phyloP scores from a whole-genome alignment of 2,888 invertebrate species.

The Ectemnius cavifrons region DNA sequence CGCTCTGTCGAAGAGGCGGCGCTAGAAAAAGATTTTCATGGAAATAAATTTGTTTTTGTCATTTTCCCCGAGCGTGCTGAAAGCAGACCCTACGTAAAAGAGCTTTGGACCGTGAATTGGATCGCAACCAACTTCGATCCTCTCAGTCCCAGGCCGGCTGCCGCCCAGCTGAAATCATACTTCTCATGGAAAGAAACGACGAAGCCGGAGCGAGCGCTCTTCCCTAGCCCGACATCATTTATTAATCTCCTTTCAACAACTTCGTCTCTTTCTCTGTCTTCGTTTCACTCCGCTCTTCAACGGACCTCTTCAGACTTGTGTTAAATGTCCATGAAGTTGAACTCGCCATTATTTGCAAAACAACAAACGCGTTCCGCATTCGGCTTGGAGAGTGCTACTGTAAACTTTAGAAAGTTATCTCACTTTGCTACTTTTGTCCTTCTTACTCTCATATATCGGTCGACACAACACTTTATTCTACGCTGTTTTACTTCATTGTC shows the following conservation, averaged over 20 bases:
- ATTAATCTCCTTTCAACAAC: conserved; percentile 56
- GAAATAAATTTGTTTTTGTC: conserved; percentile 63
- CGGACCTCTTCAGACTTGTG: conserved; percentile 15
- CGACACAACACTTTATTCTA: too few species aligned
- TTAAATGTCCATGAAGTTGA: too few species aligned
- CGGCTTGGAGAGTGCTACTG: too few species aligned
- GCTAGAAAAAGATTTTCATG: conserved; percentile 52
- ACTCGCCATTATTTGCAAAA: too few species aligned
- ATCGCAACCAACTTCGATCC: conserved; percentile 59
- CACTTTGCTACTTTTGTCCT: too few species aligned
- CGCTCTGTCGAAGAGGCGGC: conserved; percentile 23
- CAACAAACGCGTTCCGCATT: too few species aligned
- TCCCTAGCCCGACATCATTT: conserved; percentile 49
- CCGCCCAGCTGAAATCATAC: conserved; percentile 51
- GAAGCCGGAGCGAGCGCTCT: conserved; percentile 24
- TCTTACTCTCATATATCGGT: too few species aligned
- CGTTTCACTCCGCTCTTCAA: conserved; percentile 11
- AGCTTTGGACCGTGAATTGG: conserved; percentile 62
- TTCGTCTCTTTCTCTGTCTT: conserved; percentile 16
- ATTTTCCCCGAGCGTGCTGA: conserved; percentile 51
- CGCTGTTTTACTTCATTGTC: too few species aligned
- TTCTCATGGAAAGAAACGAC: conserved; percentile 54
- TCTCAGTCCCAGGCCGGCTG: conserved; percentile 36
- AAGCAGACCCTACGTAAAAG: conserved; percentile 38
- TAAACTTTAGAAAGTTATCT: too few species aligned